A percentile compares a stretch with the other conserved stretches of the same genome.
Conservation (phyloP, 2,797 vertebrate genomes). For the Ibycter americanus region DNA sequence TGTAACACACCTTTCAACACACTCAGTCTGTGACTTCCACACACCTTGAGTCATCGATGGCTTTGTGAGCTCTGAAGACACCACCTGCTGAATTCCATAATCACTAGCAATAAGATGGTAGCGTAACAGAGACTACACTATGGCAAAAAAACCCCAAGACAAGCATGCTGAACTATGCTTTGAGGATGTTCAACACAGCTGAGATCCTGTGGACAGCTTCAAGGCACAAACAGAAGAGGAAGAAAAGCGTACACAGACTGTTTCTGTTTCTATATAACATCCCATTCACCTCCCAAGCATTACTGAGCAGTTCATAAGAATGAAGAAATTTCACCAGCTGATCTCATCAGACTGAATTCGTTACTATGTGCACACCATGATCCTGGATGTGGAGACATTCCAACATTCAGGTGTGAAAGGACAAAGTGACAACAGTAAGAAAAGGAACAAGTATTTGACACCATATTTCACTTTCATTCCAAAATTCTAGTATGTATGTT, state of each 20-base stretch:
- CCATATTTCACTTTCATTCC: not conserved
- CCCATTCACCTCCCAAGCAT: not conserved
- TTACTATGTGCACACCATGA: not conserved
- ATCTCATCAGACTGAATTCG: not conserved
- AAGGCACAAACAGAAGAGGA: not conserved
- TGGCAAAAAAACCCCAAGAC: fast-evolving
- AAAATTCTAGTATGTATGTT: not conserved
- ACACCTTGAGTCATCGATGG: not conserved
- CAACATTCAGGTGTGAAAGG: not conserved
- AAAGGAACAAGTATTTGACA: not conserved
- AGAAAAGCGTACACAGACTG: not conserved
- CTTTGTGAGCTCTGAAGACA: not conserved
- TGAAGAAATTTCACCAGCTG: not conserved
- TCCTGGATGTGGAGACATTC: not conserved
- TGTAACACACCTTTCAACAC: not conserved
- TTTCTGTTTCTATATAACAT: not conserved
- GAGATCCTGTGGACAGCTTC: not conserved
- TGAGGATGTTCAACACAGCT: not conserved
- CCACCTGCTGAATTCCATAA: not conserved
- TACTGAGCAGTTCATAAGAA: not conserved
- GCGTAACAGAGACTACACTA: not conserved
- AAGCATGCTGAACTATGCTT: not conserved
- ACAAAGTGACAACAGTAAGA: not conserved
- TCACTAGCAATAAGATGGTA: not conserved
- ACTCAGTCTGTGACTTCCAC: not conserved